A percentile compares a stretch with the other conserved stretches of the same genome.
Evolutionary conservation across 2,797 vertebrate species (phyloP).

Genomic region (Argentina silus): DNA sequence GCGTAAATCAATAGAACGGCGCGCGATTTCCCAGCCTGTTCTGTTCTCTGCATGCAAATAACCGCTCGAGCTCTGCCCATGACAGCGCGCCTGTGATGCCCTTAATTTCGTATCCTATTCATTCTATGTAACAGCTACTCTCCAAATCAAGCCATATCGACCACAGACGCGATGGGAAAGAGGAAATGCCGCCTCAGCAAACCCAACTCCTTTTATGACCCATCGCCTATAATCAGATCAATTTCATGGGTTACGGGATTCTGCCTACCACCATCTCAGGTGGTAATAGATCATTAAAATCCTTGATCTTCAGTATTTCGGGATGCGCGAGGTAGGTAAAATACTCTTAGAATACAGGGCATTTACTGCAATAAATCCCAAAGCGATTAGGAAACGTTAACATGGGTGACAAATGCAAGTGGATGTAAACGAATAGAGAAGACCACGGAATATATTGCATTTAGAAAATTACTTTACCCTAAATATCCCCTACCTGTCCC

Average conservation of each 20-base stretch:
- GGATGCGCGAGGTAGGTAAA: conserved; percentile 43
- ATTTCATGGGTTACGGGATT: conserved; percentile 77
- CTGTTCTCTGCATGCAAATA: conserved; percentile 42
- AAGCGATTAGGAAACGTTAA: conserved; percentile 35
- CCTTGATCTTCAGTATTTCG: conserved; percentile 63
- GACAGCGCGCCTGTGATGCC: conserved; percentile 53
- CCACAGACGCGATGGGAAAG: conserved; percentile 54
- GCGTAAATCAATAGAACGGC: conserved; percentile 46
- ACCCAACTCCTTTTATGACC: conserved; percentile 63
- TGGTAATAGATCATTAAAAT: conserved; percentile 76
- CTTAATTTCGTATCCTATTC: conserved; percentile 59
- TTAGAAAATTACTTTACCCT: neutral
- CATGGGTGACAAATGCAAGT: conserved; percentile 26
- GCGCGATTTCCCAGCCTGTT: conserved; percentile 11
- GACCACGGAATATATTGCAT: neutral
- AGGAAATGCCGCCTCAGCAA: conserved; percentile 66
- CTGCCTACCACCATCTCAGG: conserved; percentile 63
- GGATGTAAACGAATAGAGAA: neutral
- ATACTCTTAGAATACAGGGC: conserved; percentile 38
- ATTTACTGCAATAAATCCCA: conserved; percentile 33
- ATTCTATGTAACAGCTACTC: conserved; percentile 35
- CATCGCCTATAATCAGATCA: conserved; percentile 80
- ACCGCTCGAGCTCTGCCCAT: conserved; percentile 43
- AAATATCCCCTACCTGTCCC: neutral
- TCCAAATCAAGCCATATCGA: conserved; percentile 65